A percentile compares a stretch with the other conserved stretches of the same genome.
Evolutionary conservation across 2,113 vertebrate species (phyloP).

Genomic region (Acanthochromis polyacanthus): DNA sequence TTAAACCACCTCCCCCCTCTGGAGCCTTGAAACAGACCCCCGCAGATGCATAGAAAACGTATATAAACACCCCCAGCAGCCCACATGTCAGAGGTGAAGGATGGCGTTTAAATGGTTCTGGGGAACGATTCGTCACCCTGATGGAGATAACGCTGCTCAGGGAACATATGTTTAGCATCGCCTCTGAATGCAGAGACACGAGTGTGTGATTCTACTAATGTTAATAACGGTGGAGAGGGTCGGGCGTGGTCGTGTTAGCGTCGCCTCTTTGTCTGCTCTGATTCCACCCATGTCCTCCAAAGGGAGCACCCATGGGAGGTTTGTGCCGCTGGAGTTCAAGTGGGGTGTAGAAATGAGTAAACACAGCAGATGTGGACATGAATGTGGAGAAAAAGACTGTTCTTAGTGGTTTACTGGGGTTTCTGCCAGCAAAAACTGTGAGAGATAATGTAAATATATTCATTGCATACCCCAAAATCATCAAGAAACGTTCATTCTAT

Average conservation of each 20-base stretch:
- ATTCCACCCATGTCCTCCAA: not conserved
- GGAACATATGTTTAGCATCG: conserved; percentile 40
- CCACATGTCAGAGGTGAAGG: conserved; percentile 36
- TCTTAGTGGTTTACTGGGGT: no score
- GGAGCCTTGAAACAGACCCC: not conserved
- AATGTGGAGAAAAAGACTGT: no score
- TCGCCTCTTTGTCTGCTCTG: conserved; percentile 40
- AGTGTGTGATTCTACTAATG: not conserved
- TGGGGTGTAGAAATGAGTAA: conserved; percentile 3
- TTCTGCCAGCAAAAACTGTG: no score
- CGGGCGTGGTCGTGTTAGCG: conserved; percentile 15
- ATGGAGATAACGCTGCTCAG: not conserved
- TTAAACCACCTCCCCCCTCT: conserved; percentile 43
- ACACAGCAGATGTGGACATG: not conserved
- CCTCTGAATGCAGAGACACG: conserved; percentile 12
- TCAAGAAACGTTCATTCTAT: no score
- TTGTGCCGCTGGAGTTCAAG: not conserved
- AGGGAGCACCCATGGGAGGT: conserved; percentile 17
- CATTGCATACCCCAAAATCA: no score
- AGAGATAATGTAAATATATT: no score
- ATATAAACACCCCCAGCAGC: not conserved
- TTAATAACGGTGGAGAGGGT: conserved; percentile 5
- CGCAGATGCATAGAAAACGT: conserved; percentile 5
- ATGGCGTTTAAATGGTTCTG: conserved; percentile 36
- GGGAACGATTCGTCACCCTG: not conserved